phyloP scores from a whole-genome alignment of 2,113 vertebrate genomes.

The Cyphomyrus plagiostoma region DNA sequence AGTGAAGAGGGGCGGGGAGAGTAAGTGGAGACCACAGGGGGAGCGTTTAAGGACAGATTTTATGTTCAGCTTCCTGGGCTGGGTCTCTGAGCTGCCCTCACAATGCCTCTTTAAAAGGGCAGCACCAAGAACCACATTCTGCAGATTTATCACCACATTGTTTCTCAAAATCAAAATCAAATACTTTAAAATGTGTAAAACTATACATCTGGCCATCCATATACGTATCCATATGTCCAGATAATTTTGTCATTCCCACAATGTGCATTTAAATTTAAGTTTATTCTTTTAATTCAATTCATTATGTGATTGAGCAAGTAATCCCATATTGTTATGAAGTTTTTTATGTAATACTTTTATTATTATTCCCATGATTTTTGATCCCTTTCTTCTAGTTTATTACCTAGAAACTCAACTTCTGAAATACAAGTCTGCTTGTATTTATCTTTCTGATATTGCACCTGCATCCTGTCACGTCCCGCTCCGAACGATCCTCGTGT shows the following conservation, averaged over 20 bases:
- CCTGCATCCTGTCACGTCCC: background rate
- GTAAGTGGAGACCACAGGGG: slow-evolving; percentile 11
- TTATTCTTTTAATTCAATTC: background rate
- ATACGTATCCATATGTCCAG: background rate
- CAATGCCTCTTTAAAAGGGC: background rate
- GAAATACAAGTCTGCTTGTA: background rate
- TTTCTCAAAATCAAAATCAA: background rate
- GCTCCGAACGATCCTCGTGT: no score
- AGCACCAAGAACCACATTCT: background rate
- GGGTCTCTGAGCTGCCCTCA: background rate
- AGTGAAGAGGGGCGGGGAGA: background rate
- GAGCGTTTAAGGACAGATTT: background rate
- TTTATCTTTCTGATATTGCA: background rate
- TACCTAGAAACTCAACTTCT: background rate
- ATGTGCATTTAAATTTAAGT: background rate
- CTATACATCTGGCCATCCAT: background rate
- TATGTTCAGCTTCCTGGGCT: background rate
- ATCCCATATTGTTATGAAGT: background rate
- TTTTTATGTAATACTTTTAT: background rate
- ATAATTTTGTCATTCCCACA: background rate
- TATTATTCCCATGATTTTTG: background rate
- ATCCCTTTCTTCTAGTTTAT: background rate
- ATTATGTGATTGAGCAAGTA: background rate
- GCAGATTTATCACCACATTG: background rate
- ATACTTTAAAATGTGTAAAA: background rate